Base-by-base conservation (phyloP, 2,113 vertebrate genomes). In the Upupa epops region DNA sequence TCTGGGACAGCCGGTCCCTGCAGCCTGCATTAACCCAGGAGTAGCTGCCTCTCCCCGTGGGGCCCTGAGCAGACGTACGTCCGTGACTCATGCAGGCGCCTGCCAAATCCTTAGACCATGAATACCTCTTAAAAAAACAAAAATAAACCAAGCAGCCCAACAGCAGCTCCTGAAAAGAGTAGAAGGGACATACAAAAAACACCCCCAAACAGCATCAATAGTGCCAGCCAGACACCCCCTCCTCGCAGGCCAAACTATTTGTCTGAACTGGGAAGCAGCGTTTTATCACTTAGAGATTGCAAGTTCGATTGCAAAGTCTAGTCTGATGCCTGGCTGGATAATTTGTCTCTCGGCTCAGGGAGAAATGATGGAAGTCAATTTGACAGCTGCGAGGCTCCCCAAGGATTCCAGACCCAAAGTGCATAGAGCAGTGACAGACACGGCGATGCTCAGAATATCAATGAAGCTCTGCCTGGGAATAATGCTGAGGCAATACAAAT, bases 381-480 rank as follows among this genome's bases (percentile, higher is more conserved):
- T 97, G 97, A 97, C 97, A 97, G 97, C 96, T 96, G 97, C 49
- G 63, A 94, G 92, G 94, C 96, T 96, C 97, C 97, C 97, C 79
- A 93, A 97, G 96, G 97, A 97, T 94, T 92, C 94, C 93, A 96
- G 95, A 83, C 97, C 96, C 86, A 66, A 83, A 94, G 96, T 91
- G 94, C 94, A 95, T 9, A 37, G 96, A 96, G 97, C 95, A 92
- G 97, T 86, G 96, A 96, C 97, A 97, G 97, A 97, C 96, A 85
- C 32, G 15, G 92, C 36, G 6, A 83, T 86, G 85, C 81, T 11
- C 85, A 42, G 97, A 95, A 97, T 97, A 96, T 94, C 95, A 97
- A 97, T 96, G 96, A 97, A 83, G 96, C 91, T 85, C 92, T 96
- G 95, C 95, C 96, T 66, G 88, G 80, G 85, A 96, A 90, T 88